Conservation (phyloP, 2,113 vertebrate species). For the Phoenicopterus ruber region DNA sequence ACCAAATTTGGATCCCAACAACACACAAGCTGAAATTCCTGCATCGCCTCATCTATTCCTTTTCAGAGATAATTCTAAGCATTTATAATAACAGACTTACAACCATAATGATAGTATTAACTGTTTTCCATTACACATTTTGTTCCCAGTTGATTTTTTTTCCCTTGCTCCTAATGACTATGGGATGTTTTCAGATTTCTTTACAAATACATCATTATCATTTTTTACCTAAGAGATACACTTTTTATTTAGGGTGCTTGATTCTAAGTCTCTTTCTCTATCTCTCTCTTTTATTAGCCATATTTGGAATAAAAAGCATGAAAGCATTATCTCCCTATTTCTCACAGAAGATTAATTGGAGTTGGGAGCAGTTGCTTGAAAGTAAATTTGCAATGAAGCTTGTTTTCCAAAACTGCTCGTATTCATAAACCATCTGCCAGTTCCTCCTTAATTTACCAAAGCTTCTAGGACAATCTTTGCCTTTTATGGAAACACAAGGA, state of each 20-base stretch:
- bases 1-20: neutral
- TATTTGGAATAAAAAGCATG: neutral
- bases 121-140: neutral
- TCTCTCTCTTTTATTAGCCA: neutral
- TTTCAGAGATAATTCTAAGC: neutral
- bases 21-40: neutral
- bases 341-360: slow-evolving; percentile 15
- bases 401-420: slow-evolving; percentile 16
- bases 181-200: neutral
- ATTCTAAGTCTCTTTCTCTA: neutral
- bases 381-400: slow-evolving; percentile 25
- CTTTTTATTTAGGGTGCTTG: neutral
- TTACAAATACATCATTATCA: neutral
- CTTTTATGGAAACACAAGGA: neutral
- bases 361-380: slow-evolving; percentile 22
- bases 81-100: neutral
- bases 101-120: neutral
- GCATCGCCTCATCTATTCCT: neutral
- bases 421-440: slow-evolving; percentile 49
- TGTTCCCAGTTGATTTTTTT: neutral
- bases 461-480: slow-evolving; percentile 6
- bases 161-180: neutral
- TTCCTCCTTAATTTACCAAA: slow-evolving; percentile 6
- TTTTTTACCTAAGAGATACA: neutral
- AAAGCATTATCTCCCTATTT: slow-evolving; percentile 6